Evolutionary conservation across 2,888 invertebrate genomes (phyloP).

Genomic region (Geophilus truncorum): DNA sequence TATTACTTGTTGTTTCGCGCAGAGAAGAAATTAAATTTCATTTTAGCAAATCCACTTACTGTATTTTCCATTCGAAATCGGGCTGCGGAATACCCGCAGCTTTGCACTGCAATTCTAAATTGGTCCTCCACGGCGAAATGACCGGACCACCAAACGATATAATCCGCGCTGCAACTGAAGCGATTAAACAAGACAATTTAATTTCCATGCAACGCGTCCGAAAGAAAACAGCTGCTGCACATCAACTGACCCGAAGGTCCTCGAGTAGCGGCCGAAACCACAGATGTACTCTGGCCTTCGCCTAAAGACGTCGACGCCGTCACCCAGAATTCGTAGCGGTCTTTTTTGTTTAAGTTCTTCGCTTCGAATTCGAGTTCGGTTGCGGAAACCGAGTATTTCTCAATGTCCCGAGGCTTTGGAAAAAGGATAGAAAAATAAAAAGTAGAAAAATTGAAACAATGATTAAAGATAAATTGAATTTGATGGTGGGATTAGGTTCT

Average conservation of each 20-base stretch:
- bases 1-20: too few relatives aligned
- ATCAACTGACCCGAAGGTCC: conserved; percentile 14
- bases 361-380: neutral
- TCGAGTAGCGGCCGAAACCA: neutral
- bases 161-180: conserved; percentile 29
- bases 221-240: neutral
- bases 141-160: conserved; percentile 27
- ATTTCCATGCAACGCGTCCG: neutral
- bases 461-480: too few relatives aligned
- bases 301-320: conserved; percentile 27
- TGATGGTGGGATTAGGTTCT: too few relatives aligned
- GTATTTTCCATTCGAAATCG: conserved; percentile 30
- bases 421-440: neutral
- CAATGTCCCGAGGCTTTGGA: neutral
- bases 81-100: conserved; percentile 31
- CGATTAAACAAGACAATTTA: conserved; percentile 1
- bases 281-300: conserved; percentile 23
- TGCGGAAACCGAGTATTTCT: neutral
- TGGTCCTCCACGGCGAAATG: conserved; percentile 28
- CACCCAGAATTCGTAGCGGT: conserved; percentile 29
- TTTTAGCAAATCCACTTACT: conserved; percentile 1
- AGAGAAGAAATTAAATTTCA: neutral
- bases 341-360: neutral
- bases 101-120: conserved; percentile 25
- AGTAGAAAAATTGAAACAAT: neutral